Conservation (phyloP, 2,113 vertebrate species). For the Centrocercus urophasianus region DNA sequence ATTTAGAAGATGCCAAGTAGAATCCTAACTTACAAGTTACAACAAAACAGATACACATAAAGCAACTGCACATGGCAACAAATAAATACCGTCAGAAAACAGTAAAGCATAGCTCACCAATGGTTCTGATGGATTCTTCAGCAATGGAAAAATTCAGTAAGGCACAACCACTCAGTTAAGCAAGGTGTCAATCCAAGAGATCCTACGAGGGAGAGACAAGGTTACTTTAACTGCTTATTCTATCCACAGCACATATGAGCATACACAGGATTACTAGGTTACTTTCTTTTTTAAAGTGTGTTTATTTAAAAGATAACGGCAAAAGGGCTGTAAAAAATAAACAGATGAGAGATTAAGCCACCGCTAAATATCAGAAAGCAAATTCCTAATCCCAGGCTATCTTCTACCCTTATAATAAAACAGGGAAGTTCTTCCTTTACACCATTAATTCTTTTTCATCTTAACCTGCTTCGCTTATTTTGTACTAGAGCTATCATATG, state of each 20-base stretch:
- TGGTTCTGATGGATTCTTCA: not conserved
- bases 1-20: not conserved
- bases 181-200: not conserved
- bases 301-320: not conserved
- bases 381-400: not conserved
- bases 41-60: not conserved
- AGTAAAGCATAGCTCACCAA: not conserved
- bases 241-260: not conserved
- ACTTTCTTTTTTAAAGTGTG: not conserved
- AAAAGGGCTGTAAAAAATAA: not conserved
- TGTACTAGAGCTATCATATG: not conserved
- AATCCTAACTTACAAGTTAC: not conserved
- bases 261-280: not conserved
- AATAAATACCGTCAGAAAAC: not conserved
- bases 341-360: not conserved
- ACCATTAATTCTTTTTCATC: not conserved
- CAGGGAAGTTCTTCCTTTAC: not conserved
- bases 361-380: not conserved
- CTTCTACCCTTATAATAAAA: not conserved
- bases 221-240: not conserved
- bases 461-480: constrained; percentile 2
- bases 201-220: not conserved
- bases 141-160: not conserved
- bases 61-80: not conserved
- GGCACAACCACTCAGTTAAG: not conserved